Evolutionary conservation across 2,113 vertebrate species (phyloP), one percentile per base, ranked within the genome.

Genomic region (Rhegmatorhina hoffmannsi): DNA sequence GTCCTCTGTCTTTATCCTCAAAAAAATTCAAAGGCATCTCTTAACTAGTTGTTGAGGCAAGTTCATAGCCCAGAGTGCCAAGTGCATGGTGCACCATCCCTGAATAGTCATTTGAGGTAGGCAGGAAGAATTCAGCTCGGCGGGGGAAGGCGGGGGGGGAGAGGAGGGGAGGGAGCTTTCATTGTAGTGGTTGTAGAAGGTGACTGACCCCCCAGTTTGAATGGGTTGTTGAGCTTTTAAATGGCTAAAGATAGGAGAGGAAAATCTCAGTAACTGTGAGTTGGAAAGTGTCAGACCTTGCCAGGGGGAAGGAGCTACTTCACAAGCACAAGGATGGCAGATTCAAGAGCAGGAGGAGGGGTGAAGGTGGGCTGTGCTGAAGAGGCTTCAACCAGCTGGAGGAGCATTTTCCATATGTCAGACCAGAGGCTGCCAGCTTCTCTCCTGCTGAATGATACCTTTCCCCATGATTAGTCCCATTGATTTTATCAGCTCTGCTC

Each of bases 391-490:
- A 69, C 74, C 52, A 90, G 72, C 67, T 66, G 87, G 67, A 83
- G 84, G 52, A 95, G 55, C 93, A 89, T 79, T 93, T 95, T 96
- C 94, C 93, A 94, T 95, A 96, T 96, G 93, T 96, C 92, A 77
- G 94, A 59, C 43, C 52, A 80, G 82, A 75, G 46, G 44, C 84
- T 96, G 94, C 92, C 94, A 97, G 83, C 88, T 95, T 93, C 89
- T 49, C 90, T 93, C 85, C 81, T 55, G 79, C 75, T 92, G 90
- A 93, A 94, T 78, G 80, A 63, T 90, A 88, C 68, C 90, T 84
- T 96, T 96, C 87, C 73, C 72, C 90, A 86, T 84, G 88, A 96
- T 93, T 95, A 96, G 79, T 49, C 92, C 90, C 85, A 92, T 84
- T 94, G 93, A 95, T 92, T 96, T 82, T 46, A 79, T 55, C 28